Evolutionary conservation across 2,797 vertebrate species (phyloP), one percentile per base, ranked within the genome.

Genomic region (Cheirogaleus major): DNA sequence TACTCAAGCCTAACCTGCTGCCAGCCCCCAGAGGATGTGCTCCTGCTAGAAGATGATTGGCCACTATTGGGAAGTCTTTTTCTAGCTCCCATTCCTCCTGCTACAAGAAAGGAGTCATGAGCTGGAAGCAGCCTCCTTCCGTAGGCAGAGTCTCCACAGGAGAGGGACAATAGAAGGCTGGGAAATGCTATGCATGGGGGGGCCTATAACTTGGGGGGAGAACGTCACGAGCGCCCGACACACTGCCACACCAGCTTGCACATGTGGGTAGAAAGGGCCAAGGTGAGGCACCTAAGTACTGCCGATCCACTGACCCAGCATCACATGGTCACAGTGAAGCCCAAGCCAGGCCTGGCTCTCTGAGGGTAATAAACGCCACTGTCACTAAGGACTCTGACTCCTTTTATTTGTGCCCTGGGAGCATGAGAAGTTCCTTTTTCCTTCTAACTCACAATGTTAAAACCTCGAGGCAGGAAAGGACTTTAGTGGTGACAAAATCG

Each of bases 1-100:
- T 27, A 92, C 95, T 69, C 73, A 11, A 91, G 96, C 95, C 92
- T 97, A 38, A 93, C 17, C 48, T 25, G 67, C 73, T 55, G 32
- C 79, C 48, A 55, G 45, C 22, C 10, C 32, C 14, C n/a, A 59
- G n/a, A 87, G 63, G 52, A 73, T 1, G 2, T 32, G 23, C n/a
- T 65, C 4, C 32, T 61, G 50, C 70, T 20, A 69, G 79, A 79
- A 79, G 84, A 82, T 6, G 30, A 45, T 32, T 22, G 23, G 35
- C 72, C 22, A 5, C 38, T 0, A 0, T 20, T 13, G 45, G 45
- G 52, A 92, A 78, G 73, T 63, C 81, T 48, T 63, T 59, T 65
- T 38, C 52, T 63, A 65, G 32, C 45, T 72, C 59, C 25, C 25
- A 23, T 18, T 43, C 57, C 83, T 57, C 35, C 78, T 67, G 38